A percentile compares a stretch with the other conserved stretches of the same genome.
These are phyloP conservation scores for Drosophila meridiana DNA, from an alignment of 2,888 invertebrate genomes.

Conservation along the genomic window DNA sequence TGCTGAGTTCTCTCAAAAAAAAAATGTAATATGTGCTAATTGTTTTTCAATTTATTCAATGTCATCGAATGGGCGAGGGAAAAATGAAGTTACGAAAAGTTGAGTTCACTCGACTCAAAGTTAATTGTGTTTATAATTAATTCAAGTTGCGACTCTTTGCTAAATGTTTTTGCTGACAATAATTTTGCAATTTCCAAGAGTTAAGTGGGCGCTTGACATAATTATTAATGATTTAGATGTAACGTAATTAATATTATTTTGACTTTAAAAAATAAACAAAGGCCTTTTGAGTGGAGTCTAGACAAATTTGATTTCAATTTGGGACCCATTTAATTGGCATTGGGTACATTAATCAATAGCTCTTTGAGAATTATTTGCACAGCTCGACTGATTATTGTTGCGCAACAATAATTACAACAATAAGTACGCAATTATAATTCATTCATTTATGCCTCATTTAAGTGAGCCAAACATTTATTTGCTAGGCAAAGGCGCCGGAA, in stretches of 20 bases:
- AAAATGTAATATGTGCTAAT: conserved; percentile 47
- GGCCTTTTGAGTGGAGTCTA: conserved; percentile 18
- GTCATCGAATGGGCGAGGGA: neutral
- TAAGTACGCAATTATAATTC: conserved; percentile 48
- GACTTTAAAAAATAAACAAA: neutral
- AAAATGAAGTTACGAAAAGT: conserved; percentile 55
- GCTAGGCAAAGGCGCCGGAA: neutral
- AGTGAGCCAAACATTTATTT: conserved; percentile 11
- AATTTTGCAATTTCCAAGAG: conserved; percentile 22
- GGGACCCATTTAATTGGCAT: conserved; percentile 57
- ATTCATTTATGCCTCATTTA: conserved; percentile 19
- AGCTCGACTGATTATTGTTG: conserved; percentile 27
- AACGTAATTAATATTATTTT: conserved; percentile 43
- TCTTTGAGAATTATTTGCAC: conserved; percentile 31
- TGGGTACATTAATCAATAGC: conserved; percentile 63
- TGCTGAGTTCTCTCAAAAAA: conserved; percentile 21
- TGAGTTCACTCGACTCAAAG: conserved; percentile 29
- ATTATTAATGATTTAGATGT: conserved; percentile 51
- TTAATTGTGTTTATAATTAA: conserved; percentile 48
- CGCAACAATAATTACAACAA: conserved; percentile 34
- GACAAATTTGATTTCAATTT: conserved; percentile 20
- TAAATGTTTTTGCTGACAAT: conserved; percentile 30
- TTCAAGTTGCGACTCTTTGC: conserved; percentile 18
- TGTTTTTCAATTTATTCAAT: conserved; percentile 66
- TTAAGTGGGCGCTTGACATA: conserved; percentile 18